Base-by-base conservation (phyloP, 2,113 vertebrate genomes). In the Platichthys flesus region DNA sequence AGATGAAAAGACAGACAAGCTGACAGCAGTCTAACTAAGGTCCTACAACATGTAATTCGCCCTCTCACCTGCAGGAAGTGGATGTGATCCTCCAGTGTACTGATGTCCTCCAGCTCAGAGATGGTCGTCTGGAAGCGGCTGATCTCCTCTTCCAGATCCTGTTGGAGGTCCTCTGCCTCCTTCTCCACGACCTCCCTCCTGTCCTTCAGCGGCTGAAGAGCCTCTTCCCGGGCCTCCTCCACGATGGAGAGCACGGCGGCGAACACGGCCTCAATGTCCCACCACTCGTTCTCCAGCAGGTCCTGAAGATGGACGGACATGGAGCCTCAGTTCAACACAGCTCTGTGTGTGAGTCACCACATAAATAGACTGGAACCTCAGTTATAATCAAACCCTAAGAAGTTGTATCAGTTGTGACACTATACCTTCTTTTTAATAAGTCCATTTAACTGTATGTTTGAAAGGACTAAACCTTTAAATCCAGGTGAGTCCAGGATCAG, bases 21-120 rank as follows among this genome's bases (percentile, higher is more conserved):
- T 54, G 42, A 45, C 10, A 12, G 42, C 28, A 31, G 6, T 31
- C 28, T 14, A 15, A 37, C 35, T 37, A 9, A 8, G 2, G 7
- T 37, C 35, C 35, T 37, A 2, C 2, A 45, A 45, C 42, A 45
- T 3, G 42, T 54, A 5, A 15, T 42, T 3, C 51, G 40, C 42
- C n/a, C 3, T 52, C 76, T 85, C 26, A 94, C 94, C 90, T 93
- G 91, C 4, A 94, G 79, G 51, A 93, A 94, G 5, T 82, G 55
- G 14, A 94, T 55, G 66, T 87, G 88, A 59, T 94, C 93, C 65
- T 94, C 89, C 0, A 85, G 71, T 0, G 18, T 0, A 4, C 71
- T 57, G 9, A 91, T 47, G 0, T 57, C 0, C 0, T 88, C 66
- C 61, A 94, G 40, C 1, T 85, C 65, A 2, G 47, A 37, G 20